These are phyloP conservation scores for Zingel zingel DNA, from an alignment of 2,113 vertebrate species.

Conservation along the genomic window DNA sequence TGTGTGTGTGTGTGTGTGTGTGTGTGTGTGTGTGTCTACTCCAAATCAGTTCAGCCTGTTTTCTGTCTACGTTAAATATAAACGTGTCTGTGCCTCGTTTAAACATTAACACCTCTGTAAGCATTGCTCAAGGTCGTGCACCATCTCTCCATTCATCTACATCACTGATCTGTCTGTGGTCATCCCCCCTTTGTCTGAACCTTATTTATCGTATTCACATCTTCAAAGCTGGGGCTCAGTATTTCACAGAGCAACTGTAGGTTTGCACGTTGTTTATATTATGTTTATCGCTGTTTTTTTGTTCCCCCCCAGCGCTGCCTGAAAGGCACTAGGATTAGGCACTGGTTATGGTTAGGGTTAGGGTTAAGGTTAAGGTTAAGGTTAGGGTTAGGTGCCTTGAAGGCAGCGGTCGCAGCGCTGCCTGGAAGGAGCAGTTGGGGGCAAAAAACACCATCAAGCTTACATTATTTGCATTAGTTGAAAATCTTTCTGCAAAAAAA, in stretches of 20 bases:
- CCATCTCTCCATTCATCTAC: conserved; percentile 18
- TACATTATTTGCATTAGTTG: neutral
- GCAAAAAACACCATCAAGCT: neutral
- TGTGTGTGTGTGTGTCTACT: conserved; percentile 6
- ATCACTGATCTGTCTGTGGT: conserved; percentile 12
- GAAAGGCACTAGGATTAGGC: too few relatives aligned
- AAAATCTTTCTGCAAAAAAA: neutral
- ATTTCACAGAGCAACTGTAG: neutral
- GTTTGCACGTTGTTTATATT: neutral
- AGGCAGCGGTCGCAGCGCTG: too few relatives aligned
- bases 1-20: conserved; percentile 1
- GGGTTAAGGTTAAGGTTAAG: too few relatives aligned
- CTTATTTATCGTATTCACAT: neutral
- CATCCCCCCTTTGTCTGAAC: neutral
- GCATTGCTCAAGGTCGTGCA: conserved; percentile 64
- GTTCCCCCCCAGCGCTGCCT: too few relatives aligned
- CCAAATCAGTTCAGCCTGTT: conserved; percentile 27
- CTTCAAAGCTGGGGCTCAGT: neutral
- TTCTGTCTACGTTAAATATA: conserved; percentile 55
- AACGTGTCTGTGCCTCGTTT: conserved; percentile 57
- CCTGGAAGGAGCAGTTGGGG: too few relatives aligned
- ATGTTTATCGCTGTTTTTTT: too few relatives aligned
- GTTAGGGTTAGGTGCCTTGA: too few relatives aligned
- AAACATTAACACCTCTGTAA: conserved; percentile 78
- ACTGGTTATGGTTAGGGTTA: too few relatives aligned